Evolutionary conservation across 1,140 invertebrate species (phyloP).

Genomic region (Cyrtorhinus lividipennis): DNA sequence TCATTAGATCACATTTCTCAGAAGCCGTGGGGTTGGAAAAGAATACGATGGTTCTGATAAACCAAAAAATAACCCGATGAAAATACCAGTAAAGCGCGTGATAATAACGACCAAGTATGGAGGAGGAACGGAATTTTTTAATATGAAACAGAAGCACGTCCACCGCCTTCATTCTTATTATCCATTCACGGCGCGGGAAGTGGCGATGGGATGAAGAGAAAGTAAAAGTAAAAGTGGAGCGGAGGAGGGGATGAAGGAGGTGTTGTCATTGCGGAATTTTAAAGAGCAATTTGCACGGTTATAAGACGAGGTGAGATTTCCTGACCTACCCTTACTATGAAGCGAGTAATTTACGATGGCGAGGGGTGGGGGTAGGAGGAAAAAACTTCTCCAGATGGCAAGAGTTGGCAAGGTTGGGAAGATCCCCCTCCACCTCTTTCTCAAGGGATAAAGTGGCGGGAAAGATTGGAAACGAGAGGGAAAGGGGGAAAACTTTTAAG

Average conservation of each 20-base stretch:
- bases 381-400: background rate
- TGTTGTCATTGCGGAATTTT: conserved; percentile 22
- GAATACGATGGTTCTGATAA: too few species aligned
- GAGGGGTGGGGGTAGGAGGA: background rate
- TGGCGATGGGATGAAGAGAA: background rate
- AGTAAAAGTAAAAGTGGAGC: background rate
- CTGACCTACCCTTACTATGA: conserved; percentile 21
- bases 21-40: too few species aligned
- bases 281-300: conserved; percentile 21
- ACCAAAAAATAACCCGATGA: background rate
- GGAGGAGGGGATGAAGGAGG: background rate
- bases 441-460: background rate
- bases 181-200: conserved; percentile 21
- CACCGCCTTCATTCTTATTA: conserved; percentile 17
- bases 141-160: conserved; percentile 1
- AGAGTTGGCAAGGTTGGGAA: background rate
- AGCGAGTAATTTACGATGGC: conserved; percentile 21
- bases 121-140: conserved; percentile 4
- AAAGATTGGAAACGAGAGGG: background rate
- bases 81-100: background rate
- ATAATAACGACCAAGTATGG: background rate
- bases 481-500: conserved; percentile 22
- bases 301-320: conserved; percentile 12
- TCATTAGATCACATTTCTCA: too few species aligned
- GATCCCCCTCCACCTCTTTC: background rate